Evolutionary conservation across 2,888 invertebrate species (phyloP).

Genomic region (Heliconius charithonia): DNA sequence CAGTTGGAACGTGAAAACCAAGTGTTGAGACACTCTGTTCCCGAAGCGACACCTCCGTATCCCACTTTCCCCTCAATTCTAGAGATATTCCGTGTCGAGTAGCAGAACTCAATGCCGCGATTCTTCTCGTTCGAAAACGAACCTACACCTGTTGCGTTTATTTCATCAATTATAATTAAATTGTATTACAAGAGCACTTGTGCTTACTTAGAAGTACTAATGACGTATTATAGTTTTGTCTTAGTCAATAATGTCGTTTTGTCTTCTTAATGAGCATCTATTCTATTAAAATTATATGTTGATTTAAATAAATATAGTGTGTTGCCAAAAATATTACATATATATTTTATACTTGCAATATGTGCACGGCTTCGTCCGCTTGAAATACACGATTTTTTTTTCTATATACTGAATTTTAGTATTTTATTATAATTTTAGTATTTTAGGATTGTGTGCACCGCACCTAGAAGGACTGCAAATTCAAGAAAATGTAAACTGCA

Average conservation of each 20-base stretch:
- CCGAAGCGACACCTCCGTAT: too few species aligned
- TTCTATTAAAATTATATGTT: not conserved
- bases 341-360: not conserved
- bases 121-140: not conserved
- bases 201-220: not conserved
- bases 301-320: not conserved
- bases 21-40: too few species aligned
- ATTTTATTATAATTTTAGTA: too few species aligned
- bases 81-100: not conserved
- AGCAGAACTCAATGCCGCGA: not conserved
- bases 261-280: not conserved
- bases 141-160: too few species aligned
- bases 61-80: not conserved
- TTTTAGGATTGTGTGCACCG: too few species aligned
- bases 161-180: not conserved
- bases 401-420: too few species aligned
- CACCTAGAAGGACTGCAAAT: too few species aligned
- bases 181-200: not conserved
- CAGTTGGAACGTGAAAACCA: not conserved
- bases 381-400: too few species aligned
- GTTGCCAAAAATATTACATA: not conserved
- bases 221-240: not conserved
- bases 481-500: too few species aligned
- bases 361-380: not conserved
- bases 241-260: not conserved